phyloP scores from a whole-genome alignment of 2,888 invertebrate species.

The Oligia strigilis region DNA sequence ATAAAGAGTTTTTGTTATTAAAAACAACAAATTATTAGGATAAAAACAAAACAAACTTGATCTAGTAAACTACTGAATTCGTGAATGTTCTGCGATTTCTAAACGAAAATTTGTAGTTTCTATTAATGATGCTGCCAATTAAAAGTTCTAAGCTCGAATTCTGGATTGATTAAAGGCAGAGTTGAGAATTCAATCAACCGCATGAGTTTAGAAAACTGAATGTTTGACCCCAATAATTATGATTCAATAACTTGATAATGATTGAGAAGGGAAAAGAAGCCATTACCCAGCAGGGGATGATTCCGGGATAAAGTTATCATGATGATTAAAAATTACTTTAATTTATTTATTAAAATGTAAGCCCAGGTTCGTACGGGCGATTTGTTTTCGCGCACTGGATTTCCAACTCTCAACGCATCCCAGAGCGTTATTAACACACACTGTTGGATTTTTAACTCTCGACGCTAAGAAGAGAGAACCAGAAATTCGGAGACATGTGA shows the following conservation, averaged over 20 bases:
- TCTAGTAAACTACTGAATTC: neutral
- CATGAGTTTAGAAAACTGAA: constrained; percentile 12
- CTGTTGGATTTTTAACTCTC: too few species aligned
- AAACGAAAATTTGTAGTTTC: neutral
- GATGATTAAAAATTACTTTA: neutral
- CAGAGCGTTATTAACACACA: too few species aligned
- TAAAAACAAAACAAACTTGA: neutral
- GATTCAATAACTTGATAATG: neutral
- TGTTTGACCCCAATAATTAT: constrained; percentile 19
- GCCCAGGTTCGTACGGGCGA: neutral
- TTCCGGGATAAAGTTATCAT: neutral
- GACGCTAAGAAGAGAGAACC: neutral
- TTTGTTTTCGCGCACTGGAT: neutral
- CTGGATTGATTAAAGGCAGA: constrained; percentile 3
- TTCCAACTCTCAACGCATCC: neutral
- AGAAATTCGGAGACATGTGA: too few species aligned
- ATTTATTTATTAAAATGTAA: neutral
- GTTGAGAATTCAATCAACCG: neutral
- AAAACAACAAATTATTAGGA: neutral
- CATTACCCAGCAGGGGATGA: neutral
- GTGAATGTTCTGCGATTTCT: neutral
- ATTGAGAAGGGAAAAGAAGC: neutral
- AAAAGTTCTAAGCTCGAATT: constrained; percentile 23
- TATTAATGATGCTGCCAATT: constrained; percentile 33
- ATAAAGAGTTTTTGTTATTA: neutral